Evolutionary conservation across 2,113 vertebrate genomes (phyloP).

Genomic region (Mastomys natalensis): DNA sequence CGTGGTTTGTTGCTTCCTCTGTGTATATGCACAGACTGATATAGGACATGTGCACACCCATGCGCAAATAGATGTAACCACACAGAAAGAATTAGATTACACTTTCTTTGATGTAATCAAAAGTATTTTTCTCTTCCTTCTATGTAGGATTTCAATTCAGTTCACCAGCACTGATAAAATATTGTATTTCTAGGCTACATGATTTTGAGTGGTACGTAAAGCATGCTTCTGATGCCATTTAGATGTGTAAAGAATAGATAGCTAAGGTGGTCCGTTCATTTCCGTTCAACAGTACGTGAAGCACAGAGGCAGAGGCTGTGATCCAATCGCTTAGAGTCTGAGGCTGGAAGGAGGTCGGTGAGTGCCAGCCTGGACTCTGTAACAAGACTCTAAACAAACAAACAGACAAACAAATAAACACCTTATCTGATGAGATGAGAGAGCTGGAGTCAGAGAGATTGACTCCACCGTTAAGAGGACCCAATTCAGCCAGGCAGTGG

Average conservation of each 20-base stretch:
- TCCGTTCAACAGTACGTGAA: constrained; percentile 27
- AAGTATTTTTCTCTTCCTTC: constrained; percentile 18
- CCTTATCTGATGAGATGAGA: background rate
- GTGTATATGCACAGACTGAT: background rate
- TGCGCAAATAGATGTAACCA: background rate
- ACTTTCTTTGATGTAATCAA: background rate
- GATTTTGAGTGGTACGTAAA: background rate
- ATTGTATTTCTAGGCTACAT: constrained; percentile 18
- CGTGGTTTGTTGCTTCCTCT: background rate
- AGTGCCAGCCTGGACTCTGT: background rate
- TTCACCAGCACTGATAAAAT: background rate
- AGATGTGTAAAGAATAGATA: background rate
- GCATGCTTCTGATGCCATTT: background rate
- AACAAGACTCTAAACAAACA: background rate
- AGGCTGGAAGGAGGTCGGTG: background rate
- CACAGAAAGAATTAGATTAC: constrained; percentile 49
- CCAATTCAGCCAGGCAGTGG: background rate
- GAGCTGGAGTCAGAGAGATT: background rate
- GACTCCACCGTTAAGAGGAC: background rate
- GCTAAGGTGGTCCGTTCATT: constrained; percentile 46
- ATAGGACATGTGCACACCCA: background rate
- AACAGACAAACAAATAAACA: background rate
- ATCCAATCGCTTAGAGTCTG: background rate
- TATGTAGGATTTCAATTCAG: constrained; percentile 32
- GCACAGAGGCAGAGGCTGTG: background rate